A percentile compares a stretch with the other conserved stretches of the same genome.
Conservation (phyloP, 2,888 invertebrate genomes). For the Chorisops tibialis region DNA sequence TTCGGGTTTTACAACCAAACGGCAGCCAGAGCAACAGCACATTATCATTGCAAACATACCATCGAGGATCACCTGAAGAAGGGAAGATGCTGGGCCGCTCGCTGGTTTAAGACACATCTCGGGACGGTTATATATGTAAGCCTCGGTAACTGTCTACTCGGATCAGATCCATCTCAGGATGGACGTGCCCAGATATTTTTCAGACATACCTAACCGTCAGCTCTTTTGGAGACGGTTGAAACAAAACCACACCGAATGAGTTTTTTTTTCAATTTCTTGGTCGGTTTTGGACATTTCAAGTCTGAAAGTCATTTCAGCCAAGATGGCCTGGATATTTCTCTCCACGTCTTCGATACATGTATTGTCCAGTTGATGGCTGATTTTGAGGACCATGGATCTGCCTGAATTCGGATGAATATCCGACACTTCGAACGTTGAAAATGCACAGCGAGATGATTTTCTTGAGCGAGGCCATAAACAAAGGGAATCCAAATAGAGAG, state of each 20-base stretch:
- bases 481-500: conserved; percentile 7
- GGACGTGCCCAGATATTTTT: conserved; percentile 24
- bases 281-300: conserved; percentile 25
- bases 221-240: conserved; percentile 20
- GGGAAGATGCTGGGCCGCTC: neutral
- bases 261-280: too few species aligned
- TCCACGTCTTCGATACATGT: conserved; percentile 21
- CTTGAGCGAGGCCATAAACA: conserved; percentile 22
- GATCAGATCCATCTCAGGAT: conserved; percentile 22
- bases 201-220: conserved; percentile 21
- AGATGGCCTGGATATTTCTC: neutral
- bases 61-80: conserved; percentile 24
- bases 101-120: neutral
- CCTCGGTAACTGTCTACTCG: conserved; percentile 15
- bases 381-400: neutral
- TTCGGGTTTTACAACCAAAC: conserved; percentile 33
- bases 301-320: conserved; percentile 25
- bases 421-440: conserved; percentile 1
- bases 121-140: conserved; percentile 10
- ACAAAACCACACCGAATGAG: conserved; percentile 30
- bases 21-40: conserved; percentile 28
- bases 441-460: conserved; percentile 13
- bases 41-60: conserved; percentile 33
- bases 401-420: conserved; percentile 4
- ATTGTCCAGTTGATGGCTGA: neutral